Evolutionary conservation across 2,113 vertebrate species (phyloP).

Genomic region (Vulpes ferrilata): DNA sequence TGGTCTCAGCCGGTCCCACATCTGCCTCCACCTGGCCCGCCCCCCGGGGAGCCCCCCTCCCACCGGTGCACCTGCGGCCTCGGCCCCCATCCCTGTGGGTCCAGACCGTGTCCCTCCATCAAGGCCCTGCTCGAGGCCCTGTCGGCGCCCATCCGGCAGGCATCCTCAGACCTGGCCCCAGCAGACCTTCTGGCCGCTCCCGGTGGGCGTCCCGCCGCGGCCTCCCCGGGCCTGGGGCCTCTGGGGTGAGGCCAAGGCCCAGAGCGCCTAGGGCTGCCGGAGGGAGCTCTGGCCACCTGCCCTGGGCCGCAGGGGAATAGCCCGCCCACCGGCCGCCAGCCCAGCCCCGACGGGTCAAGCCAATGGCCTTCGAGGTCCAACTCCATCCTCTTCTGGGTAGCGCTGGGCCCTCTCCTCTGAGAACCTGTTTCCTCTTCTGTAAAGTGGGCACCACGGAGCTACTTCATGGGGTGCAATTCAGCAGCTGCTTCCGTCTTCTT

Average conservation of each 20-base stretch:
- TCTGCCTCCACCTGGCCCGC: no score
- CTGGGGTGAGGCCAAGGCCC: background rate
- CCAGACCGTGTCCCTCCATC: background rate
- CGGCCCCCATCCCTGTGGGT: background rate
- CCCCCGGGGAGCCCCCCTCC: no score
- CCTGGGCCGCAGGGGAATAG: background rate
- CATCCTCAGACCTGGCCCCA: background rate
- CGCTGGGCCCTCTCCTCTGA: background rate
- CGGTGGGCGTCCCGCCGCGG: background rate
- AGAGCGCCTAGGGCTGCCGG: background rate
- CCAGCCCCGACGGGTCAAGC: background rate
- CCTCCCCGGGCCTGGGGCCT: background rate
- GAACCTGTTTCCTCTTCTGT: background rate
- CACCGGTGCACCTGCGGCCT: no score
- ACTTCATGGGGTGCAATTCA: background rate
- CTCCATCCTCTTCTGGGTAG: background rate
- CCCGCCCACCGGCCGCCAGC: background rate
- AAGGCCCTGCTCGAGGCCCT: background rate
- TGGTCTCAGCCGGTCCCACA: no score
- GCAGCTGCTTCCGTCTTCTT: background rate
- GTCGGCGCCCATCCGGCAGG: no score
- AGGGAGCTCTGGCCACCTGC: conserved; percentile 39
- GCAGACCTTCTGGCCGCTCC: background rate
- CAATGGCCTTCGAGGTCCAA: background rate
- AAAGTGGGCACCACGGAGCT: background rate